Base-by-base conservation (phyloP, 2,888 invertebrate species). In the Epirrita christyi region DNA sequence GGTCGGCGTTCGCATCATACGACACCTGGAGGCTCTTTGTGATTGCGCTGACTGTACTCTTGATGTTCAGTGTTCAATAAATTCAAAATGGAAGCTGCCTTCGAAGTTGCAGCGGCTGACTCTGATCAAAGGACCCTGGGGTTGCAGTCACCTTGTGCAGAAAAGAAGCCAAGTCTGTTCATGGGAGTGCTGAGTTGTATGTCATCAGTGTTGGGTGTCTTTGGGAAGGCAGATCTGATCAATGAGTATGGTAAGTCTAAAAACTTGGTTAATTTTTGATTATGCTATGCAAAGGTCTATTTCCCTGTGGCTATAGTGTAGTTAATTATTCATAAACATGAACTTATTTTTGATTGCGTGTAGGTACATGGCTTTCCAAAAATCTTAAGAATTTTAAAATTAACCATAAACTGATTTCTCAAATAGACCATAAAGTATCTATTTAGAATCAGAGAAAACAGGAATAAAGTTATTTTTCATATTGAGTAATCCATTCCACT, bases 191-290 rank as follows among this genome's bases (percentile, higher is more conserved):
- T 59, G 15, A 51, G 46, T 15, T 59, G 59, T 27, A 38, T 55
- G 42, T 47, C 59, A 37, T 43, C 59, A 6, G 34, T 51, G 6
- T 38, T 59, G 10, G 28, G 47, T 10, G 5, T 59, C 37, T 59
- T 59, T 1, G 54, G 50, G 0, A 51, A 6, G 5, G 45, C 29
- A 1, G 55, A 55, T 34, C 14, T 42, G 27, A 21, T 51, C 3
- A 38, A 47, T 11, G 59, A 55, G 2, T 45, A 50, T 32, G 50
- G 59, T 59, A 28, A 55, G 59, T 50, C 11, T 21, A 21, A 21
- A 21, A 21, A 21, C 21, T 4, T 2, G 4, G 4, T 21, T 21
- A 21, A 21, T 21, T 21, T 21, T 21, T 21, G 4, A 21, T 21
- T 21, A 21, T 21, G 21, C 2, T 21, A 21, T 21, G 21, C 21